phyloP scores from a whole-genome alignment of 2,888 invertebrate species.

The Automeris io region DNA sequence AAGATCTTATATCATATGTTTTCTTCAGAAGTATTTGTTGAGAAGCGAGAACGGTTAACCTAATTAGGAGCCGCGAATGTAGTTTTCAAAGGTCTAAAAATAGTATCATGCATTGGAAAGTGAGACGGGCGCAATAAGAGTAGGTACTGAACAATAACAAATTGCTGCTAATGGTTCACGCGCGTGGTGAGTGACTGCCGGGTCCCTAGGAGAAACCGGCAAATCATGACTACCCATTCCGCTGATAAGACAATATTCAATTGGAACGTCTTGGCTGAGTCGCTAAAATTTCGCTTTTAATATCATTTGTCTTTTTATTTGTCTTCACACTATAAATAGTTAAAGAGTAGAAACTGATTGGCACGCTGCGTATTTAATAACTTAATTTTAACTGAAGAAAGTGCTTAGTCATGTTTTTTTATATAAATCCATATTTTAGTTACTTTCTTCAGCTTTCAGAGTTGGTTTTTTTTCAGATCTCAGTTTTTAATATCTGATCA shows the following conservation, averaged over 20 bases:
- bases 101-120: constrained; percentile 1
- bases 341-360: too few species aligned
- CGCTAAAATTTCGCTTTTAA: constrained; percentile 15
- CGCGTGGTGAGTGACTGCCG: constrained; percentile 19
- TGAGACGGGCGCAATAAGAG: constrained; percentile 2
- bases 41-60: background rate
- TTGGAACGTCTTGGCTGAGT: constrained; percentile 35
- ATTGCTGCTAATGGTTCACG: constrained; percentile 9
- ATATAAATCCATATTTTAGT: too few species aligned
- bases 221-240: constrained; percentile 50
- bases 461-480: too few species aligned
- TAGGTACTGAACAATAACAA: constrained; percentile 9
- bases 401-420: too few species aligned
- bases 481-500: too few species aligned
- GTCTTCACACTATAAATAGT: too few species aligned
- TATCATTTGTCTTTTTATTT: too few species aligned
- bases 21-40: background rate
- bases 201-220: too few species aligned
- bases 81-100: background rate
- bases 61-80: background rate
- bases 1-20: too few species aligned
- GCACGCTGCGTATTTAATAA: too few species aligned
- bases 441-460: too few species aligned
- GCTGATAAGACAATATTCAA: constrained; percentile 49
- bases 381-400: too few species aligned